These are phyloP conservation scores for Cheilinus undulatus DNA, from an alignment of 2,113 vertebrate genomes.

Conservation along the genomic window DNA sequence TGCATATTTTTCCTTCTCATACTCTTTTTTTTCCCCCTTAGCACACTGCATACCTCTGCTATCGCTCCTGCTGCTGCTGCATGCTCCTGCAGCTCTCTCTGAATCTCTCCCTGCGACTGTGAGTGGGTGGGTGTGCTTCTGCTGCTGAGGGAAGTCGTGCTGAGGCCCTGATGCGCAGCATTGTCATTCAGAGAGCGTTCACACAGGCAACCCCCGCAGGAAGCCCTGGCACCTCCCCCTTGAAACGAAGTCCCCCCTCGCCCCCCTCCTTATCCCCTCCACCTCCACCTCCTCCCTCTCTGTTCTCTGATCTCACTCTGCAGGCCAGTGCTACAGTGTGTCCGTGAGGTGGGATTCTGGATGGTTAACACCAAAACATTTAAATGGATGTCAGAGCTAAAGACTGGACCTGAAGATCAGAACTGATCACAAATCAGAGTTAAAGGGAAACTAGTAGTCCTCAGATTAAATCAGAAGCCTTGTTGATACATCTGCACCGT, in stretches of 20 bases:
- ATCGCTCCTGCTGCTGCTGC: slow-evolving; percentile 27
- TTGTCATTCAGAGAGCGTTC: slow-evolving; percentile 81
- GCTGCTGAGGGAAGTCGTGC: slow-evolving; percentile 65
- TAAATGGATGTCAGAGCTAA: too few relatives aligned
- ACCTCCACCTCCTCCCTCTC: slow-evolving; percentile 2
- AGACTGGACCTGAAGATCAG: too few relatives aligned
- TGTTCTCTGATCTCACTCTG: slow-evolving; percentile 69
- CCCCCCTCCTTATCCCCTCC: not conserved
- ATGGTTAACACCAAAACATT: too few relatives aligned
- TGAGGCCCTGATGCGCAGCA: slow-evolving; percentile 71
- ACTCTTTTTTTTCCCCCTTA: not conserved
- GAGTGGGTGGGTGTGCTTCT: slow-evolving; percentile 35
- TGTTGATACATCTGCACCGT: too few relatives aligned
- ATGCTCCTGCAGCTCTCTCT: slow-evolving; percentile 49
- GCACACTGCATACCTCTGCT: not conserved
- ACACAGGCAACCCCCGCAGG: slow-evolving; percentile 80
- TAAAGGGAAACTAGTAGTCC: too few relatives aligned
- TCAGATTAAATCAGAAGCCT: too few relatives aligned
- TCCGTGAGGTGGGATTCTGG: slow-evolving; percentile 37
- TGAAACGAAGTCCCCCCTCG: slow-evolving; percentile 28
- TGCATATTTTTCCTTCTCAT: not conserved
- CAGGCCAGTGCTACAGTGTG: slow-evolving; percentile 58
- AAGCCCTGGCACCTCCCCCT: slow-evolving; percentile 75
- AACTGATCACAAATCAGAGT: too few relatives aligned
- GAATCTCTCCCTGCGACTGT: slow-evolving; percentile 11